Evolutionary conservation across 2,888 invertebrate genomes (phyloP).

Genomic region (Beris chalybata): DNA sequence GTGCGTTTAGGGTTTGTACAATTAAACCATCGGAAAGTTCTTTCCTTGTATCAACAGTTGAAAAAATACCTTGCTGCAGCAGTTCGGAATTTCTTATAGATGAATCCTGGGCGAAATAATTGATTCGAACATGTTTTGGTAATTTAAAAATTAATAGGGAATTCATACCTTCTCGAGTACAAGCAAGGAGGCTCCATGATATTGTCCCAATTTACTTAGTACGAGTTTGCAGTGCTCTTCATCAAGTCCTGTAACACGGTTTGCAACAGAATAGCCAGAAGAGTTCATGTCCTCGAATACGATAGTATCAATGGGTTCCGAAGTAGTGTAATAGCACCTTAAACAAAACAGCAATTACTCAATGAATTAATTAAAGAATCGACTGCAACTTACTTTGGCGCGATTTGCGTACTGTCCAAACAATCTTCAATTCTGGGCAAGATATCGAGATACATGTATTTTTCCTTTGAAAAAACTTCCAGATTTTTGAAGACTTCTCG

Average conservation of each 20-base stretch:
- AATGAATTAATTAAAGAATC: not conserved
- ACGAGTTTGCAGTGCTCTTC: conserved; percentile 59
- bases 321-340: conserved; percentile 51
- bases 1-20: conserved; percentile 45
- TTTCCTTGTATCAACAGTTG: not conserved
- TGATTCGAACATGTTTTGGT: not conserved
- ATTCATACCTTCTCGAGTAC: conserved; percentile 58
- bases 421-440: conserved; percentile 56
- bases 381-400: conserved; percentile 47
- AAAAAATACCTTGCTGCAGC: not conserved
- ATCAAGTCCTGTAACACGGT: conserved; percentile 60
- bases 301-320: conserved; percentile 51
- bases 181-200: conserved; percentile 62
- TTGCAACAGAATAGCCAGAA: conserved; percentile 60
- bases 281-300: conserved; percentile 57
- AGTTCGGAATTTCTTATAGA: not conserved
- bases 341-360: not conserved
- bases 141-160: no score
- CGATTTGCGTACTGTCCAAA: conserved; percentile 52
- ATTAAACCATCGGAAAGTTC: conserved; percentile 41
- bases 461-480: conserved; percentile 57
- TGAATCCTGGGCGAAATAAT: not conserved
- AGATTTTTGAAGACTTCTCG: conserved; percentile 55
- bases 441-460: conserved; percentile 56
- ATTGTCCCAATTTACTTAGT: conserved; percentile 59